Percentiles rank a stretch among this genome's conserved stretches.
phyloP scores from a whole-genome alignment of 1,140 invertebrate genomes.

The Penaeus chinensis region DNA sequence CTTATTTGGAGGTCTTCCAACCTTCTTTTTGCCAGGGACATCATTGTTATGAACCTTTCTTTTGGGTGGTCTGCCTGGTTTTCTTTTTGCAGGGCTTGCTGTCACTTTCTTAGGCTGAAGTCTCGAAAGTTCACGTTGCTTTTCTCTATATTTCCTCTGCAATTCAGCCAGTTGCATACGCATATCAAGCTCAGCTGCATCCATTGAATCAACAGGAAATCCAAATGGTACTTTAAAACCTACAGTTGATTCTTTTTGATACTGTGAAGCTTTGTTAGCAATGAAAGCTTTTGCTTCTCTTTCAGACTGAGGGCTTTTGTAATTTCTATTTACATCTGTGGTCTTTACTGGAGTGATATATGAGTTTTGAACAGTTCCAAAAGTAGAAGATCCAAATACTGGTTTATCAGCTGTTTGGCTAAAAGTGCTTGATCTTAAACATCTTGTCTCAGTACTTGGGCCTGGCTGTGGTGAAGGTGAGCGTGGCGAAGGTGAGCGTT shows the following conservation, averaged over 20 bases:
- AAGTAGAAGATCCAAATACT: constrained; percentile 32
- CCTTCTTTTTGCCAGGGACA: constrained; percentile 23
- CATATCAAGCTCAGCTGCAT: constrained; percentile 45
- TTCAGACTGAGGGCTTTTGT: constrained; percentile 49
- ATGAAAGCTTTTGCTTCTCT: constrained; percentile 54
- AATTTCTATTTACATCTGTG: constrained; percentile 43
- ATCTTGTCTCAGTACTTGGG: constrained; percentile 8
- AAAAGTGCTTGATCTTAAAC: constrained; percentile 3
- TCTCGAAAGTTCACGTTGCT: constrained; percentile 48
- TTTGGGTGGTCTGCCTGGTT: constrained; percentile 46
- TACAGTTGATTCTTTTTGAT: constrained; percentile 15
- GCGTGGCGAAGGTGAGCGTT: neutral
- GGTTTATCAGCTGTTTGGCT: neutral
- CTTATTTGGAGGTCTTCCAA: constrained; percentile 36
- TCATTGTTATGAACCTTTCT: constrained; percentile 27
- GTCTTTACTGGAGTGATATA: constrained; percentile 32
- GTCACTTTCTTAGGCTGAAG: constrained; percentile 31
- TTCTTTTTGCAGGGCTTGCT: constrained; percentile 21
- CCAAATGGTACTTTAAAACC: constrained; percentile 17
- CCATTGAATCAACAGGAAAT: constrained; percentile 35
- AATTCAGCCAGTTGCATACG: constrained; percentile 47
- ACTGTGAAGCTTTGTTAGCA: constrained; percentile 42
- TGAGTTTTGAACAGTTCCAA: constrained; percentile 16
- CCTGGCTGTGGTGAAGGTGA: constrained; percentile 5
- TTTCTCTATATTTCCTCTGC: constrained; percentile 45